These are phyloP conservation scores for Phortica variegata DNA, from an alignment of 1,140 invertebrate species.

Conservation along the genomic window DNA sequence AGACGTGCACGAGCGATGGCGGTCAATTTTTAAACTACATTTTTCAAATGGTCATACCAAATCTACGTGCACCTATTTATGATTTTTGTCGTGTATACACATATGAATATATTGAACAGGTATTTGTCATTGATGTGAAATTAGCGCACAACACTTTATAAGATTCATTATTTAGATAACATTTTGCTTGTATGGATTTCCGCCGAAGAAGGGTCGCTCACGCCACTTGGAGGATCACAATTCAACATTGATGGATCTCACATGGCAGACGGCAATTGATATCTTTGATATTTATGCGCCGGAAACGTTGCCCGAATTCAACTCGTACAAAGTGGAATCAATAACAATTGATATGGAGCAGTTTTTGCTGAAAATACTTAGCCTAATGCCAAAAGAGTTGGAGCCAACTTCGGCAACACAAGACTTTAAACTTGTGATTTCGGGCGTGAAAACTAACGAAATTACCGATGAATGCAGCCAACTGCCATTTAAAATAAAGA, in stretches of 20 bases:
- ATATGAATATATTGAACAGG: slow-evolving; percentile 3
- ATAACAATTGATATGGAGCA: slow-evolving; percentile 76
- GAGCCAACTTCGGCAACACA: slow-evolving; percentile 64
- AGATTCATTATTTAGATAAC: slow-evolving; percentile 62
- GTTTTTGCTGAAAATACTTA: slow-evolving; percentile 74
- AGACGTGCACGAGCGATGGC: neutral
- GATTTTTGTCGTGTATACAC: neutral
- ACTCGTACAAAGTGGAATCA: slow-evolving; percentile 70
- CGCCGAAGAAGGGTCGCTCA: slow-evolving; percentile 72
- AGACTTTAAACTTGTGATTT: slow-evolving; percentile 68
- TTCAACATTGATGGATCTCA: slow-evolving; percentile 69
- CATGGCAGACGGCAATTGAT: slow-evolving; percentile 75
- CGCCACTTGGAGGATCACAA: slow-evolving; percentile 80
- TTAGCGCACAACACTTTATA: neutral
- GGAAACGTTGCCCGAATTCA: slow-evolving; percentile 77
- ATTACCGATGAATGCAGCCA: slow-evolving; percentile 58
- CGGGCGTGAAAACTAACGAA: slow-evolving; percentile 60
- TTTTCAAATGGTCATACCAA: neutral
- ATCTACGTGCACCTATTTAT: slow-evolving; percentile 1
- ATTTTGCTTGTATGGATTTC: slow-evolving; percentile 85
- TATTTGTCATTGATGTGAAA: neutral
- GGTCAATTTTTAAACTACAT: slow-evolving; percentile 4
- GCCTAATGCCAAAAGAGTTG: slow-evolving; percentile 68
- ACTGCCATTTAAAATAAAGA: slow-evolving; percentile 63
- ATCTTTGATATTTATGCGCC: slow-evolving; percentile 85